Conservation (phyloP, 2,113 vertebrate species). For the Pimephales promelas region DNA sequence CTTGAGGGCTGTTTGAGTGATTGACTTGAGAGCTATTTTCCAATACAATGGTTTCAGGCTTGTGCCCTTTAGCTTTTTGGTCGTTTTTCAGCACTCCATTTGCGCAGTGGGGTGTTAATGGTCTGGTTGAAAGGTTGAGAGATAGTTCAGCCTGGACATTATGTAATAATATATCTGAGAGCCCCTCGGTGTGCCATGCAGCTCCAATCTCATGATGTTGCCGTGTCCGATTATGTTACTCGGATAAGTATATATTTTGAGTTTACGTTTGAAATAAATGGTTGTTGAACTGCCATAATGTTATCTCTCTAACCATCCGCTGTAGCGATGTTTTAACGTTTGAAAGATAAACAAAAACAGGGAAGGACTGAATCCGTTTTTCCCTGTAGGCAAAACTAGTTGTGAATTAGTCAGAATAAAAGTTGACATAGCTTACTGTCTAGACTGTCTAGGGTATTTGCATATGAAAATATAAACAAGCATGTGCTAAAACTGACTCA, state of each 20-base stretch:
- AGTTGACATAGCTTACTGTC: not conserved
- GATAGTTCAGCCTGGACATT: slow-evolving; percentile 58
- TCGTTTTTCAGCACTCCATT: slow-evolving; percentile 1
- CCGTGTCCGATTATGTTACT: slow-evolving; percentile 33
- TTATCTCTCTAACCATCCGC: not conserved
- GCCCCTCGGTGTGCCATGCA: slow-evolving; percentile 35
- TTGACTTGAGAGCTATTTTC: not conserved
- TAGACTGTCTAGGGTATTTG: not conserved
- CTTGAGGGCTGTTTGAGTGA: not conserved
- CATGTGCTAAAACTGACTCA: not conserved
- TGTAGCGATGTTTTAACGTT: not conserved
- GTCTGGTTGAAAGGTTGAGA: slow-evolving; percentile 39
- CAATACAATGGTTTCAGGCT: not conserved
- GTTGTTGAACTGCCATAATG: not conserved
- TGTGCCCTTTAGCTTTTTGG: not conserved
- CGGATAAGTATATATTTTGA: not conserved
- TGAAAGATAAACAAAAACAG: slow-evolving; percentile 9
- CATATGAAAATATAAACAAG: not conserved
- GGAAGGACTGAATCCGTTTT: not conserved
- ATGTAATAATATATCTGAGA: slow-evolving; percentile 57
- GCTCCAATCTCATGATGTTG: slow-evolving; percentile 51
- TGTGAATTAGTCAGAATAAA: not conserved
- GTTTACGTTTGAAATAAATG: not conserved
- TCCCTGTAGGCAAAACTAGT: not conserved
- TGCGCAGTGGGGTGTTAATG: slow-evolving; percentile 40